Evolutionary conservation across 1,140 invertebrate genomes (phyloP), one percentile per base, ranked within the genome.

Genomic region (Acromyrmex heyeri): DNA sequence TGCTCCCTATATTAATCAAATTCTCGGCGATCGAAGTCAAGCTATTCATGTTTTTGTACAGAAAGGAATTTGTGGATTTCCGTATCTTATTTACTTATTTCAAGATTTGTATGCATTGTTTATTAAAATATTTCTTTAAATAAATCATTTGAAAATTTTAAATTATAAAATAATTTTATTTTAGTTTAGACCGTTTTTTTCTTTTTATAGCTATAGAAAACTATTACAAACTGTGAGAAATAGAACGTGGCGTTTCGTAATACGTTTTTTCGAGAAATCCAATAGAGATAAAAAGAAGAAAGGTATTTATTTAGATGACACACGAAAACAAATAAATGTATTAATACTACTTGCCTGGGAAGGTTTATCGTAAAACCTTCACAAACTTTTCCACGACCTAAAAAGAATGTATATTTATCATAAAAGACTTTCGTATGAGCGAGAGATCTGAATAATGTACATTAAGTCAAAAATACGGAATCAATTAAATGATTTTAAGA

Each of bases 401-500:
- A 21, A 61, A 34, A 61, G 44, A 78, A 67, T 24, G 14, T 50
- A 50, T 53, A 44, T 53, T 16, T 65, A 79, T 16, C 30, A 64
- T 27, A 79, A 53, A 44, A 79, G n/a, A 8, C 44, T 48, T 24
- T 3, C 12, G 21, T 8, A 50, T 48, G 12, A 44, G n/a, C 38
- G 27, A 27, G 16, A 30, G 24, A 77, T 16, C 50, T 53, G n/a
- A 24, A 62, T 77, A 64, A 77, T 48, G 18, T 30, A 48, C 27
- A 48, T 27, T 24, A 18, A 21, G 44, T 34, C 34, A 18, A 61
- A 75, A 76, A 48, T 18, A 34, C 14, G 27, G n/a, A 78, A 78
- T 24, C 24, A 16, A 70, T 57, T 44, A 12, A 79, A n/a, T 53
- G 48, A 55, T 67, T 79, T 12, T 14, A 69, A 81, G 14, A 70